Evolutionary conservation across 2,888 invertebrate species (phyloP).

Genomic region (Argyresthia goedartella): DNA sequence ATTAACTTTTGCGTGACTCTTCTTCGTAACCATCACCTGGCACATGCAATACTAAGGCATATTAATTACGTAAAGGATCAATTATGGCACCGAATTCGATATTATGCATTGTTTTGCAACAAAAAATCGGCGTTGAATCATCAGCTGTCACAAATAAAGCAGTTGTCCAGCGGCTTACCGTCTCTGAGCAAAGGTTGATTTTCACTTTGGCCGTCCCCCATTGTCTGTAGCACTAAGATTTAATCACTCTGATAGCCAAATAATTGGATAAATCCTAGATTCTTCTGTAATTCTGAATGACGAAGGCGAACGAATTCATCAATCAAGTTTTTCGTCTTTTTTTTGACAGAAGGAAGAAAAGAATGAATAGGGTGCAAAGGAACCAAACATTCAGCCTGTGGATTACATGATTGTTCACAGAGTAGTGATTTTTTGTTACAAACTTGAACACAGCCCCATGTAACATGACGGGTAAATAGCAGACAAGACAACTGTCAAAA

Average conservation of each 20-base stretch:
- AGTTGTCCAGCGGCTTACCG: constrained; percentile 36
- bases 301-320: constrained; percentile 10
- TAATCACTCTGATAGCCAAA: not conserved
- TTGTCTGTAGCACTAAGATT: constrained; percentile 22
- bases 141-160: constrained; percentile 52
- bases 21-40: constrained; percentile 20
- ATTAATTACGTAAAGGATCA: constrained; percentile 35
- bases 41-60: constrained; percentile 28
- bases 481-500: no score
- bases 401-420: no score
- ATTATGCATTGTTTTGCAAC: constrained; percentile 50
- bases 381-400: no score
- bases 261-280: constrained; percentile 1
- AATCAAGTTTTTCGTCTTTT: not conserved
- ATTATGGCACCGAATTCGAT: constrained; percentile 14
- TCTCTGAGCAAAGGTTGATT: constrained; percentile 71
- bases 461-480: no score
- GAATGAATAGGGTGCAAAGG: no score
- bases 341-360: not conserved
- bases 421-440: no score
- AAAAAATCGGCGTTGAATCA: constrained; percentile 54
- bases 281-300: constrained; percentile 12
- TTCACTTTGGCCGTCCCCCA: constrained; percentile 77
- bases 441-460: no score
- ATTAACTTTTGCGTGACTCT: constrained; percentile 20